A percentile compares a stretch with the other conserved stretches of the same genome.
phyloP scores from a whole-genome alignment of 2,797 vertebrate genomes.

The Thripadectes ignobilis region DNA sequence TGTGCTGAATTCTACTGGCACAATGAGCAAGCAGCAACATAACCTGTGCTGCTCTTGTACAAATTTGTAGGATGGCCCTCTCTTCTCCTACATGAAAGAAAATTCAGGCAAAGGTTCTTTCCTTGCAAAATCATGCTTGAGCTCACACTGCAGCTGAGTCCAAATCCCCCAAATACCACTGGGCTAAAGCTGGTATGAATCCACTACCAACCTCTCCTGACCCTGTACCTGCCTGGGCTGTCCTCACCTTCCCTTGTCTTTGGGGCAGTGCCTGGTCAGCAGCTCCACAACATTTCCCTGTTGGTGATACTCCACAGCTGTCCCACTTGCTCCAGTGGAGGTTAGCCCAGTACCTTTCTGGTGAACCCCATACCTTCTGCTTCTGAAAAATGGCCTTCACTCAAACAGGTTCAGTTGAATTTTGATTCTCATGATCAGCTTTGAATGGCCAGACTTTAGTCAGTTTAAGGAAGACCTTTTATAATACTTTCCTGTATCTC shows the following conservation, averaged over 20 bases:
- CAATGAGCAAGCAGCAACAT: not conserved
- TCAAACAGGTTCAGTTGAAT: not conserved
- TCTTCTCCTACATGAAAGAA: not conserved
- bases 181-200: not conserved
- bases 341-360: not conserved
- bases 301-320: not conserved
- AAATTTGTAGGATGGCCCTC: not conserved
- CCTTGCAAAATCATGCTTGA: not conserved
- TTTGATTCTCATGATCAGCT: not conserved
- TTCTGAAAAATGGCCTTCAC: not conserved
- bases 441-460: not conserved
- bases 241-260: not conserved
- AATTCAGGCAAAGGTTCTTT: not conserved
- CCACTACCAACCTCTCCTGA: not conserved
- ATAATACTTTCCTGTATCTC: not conserved
- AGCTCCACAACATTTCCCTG: not conserved
- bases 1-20: not conserved
- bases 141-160: not conserved
- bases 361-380: not conserved
- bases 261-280: accelerated
- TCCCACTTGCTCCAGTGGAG: not conserved
- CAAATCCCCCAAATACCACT: not conserved
- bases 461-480: not conserved
- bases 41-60: not conserved
- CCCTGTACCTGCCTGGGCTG: accelerated